Evolutionary conservation across 2,888 invertebrate species (phyloP), one percentile per base, ranked within the genome.

Genomic region (Portevinia maculata): DNA sequence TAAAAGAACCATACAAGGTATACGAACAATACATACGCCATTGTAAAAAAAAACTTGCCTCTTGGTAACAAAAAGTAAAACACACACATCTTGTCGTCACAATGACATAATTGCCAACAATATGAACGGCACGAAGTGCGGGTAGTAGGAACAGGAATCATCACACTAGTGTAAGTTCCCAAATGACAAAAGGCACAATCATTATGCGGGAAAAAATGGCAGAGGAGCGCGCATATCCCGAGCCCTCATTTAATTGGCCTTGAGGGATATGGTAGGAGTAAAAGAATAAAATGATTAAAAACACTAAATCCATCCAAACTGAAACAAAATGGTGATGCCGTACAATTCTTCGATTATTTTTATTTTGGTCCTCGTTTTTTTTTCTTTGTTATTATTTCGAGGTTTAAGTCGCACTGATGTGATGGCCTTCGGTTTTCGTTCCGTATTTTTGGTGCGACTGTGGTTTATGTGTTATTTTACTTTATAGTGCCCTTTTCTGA

Each of bases 181-280:
- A 13, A 64, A 62, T 57, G 69, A 70, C 57, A 67, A 57, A 74
- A 50, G 57, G 59, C 41, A 70, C 75, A 70, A 59, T 46, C 21
- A 50, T 37, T 46, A 48, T 75, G 64, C 57, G 53, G 59, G 24
- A 24, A 81, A 81, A 64, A 81, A 81, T 71, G 52, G 37, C 55
- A 67, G 19, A 34, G 34, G 70, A 76, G 34, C 65, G 52, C 44
- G 52, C 32, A 59, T 53, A 81, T 71, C 76, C 46, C 70, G 48
- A 53, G 39, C 64, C 60, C 48, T 76, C 60, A 71, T 70, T 71
- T 76, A 76, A 76, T 83, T 83, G 81, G 81, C 81, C 76, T 83
- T 83, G 81, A 71, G 71, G 81, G 70, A 60, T 9, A 30, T 19
- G n/a, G 11, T 50, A 17, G 9, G 9, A 44, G 3, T 19, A 28